These are phyloP conservation scores for Opisthograptis luteolata DNA, from an alignment of 2,888 invertebrate genomes.

Conservation along the genomic window DNA sequence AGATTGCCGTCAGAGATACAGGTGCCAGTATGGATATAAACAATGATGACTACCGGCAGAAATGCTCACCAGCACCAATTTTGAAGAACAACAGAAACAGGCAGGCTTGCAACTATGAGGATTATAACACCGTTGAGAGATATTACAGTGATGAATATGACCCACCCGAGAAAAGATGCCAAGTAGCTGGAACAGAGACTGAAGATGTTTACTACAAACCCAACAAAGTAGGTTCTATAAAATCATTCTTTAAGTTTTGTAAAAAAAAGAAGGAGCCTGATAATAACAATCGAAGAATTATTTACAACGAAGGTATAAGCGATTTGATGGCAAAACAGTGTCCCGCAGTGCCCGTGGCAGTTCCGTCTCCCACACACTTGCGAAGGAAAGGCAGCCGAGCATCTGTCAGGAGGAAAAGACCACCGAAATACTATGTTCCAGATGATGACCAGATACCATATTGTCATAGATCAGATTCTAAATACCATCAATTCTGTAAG, in stretches of 20 bases:
- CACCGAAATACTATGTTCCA: slow-evolving; percentile 5
- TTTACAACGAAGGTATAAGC: slow-evolving; percentile 70
- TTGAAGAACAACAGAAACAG: slow-evolving; percentile 11
- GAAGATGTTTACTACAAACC: slow-evolving; percentile 26
- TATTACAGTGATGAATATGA: slow-evolving; percentile 4
- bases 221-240: slow-evolving; percentile 27
- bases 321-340: slow-evolving; percentile 41
- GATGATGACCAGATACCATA: slow-evolving; percentile 46
- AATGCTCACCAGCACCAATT: slow-evolving; percentile 21
- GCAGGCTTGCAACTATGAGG: background rate
- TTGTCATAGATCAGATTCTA: slow-evolving; percentile 53
- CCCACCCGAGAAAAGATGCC: background rate
- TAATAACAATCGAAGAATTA: slow-evolving; percentile 42
- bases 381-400: slow-evolving; percentile 29
- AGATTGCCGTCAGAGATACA: slow-evolving; percentile 36
- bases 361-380: slow-evolving; percentile 22
- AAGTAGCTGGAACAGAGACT: slow-evolving; percentile 41
- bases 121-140: background rate
- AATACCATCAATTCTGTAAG: slow-evolving; percentile 58
- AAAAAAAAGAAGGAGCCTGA: slow-evolving; percentile 23
- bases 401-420: slow-evolving; percentile 10
- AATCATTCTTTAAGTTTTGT: slow-evolving; percentile 31
- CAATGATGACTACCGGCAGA: slow-evolving; percentile 11
- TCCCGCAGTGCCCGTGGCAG: slow-evolving; percentile 12
- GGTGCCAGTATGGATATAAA: slow-evolving; percentile 26